Evolutionary conservation across 2,888 invertebrate species (phyloP).

Genomic region (Tetanocera ferruginea): DNA sequence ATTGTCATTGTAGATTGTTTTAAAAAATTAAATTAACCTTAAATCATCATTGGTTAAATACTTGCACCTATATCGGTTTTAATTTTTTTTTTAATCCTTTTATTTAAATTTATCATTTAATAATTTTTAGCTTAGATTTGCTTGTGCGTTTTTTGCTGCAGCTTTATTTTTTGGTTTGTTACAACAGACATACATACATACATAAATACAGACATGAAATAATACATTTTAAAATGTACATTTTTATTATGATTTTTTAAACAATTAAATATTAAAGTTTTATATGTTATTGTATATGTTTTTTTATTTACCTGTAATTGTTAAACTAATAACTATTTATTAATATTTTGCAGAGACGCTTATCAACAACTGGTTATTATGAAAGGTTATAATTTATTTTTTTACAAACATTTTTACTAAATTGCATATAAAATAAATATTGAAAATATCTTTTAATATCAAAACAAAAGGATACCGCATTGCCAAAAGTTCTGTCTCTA

Average conservation of each 20-base stretch:
- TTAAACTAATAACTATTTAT: slow-evolving; percentile 66
- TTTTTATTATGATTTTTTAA: too few relatives aligned
- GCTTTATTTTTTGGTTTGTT: background rate
- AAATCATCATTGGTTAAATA: too few relatives aligned
- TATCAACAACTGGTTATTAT: slow-evolving; percentile 70
- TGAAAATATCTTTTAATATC: slow-evolving; percentile 13
- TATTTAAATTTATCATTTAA: background rate
- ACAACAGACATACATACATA: too few relatives aligned
- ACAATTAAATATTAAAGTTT: slow-evolving; percentile 7
- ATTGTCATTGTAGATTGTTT: too few relatives aligned
- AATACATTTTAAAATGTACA: too few relatives aligned
- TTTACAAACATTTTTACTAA: slow-evolving; percentile 48
- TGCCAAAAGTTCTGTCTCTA: slow-evolving; percentile 58
- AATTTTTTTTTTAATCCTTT: background rate
- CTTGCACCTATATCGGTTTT: too few relatives aligned
- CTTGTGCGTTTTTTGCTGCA: background rate
- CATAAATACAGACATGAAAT: too few relatives aligned
- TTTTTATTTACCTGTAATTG: slow-evolving; percentile 48
- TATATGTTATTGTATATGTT: slow-evolving; percentile 21
- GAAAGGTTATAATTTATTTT: slow-evolving; percentile 70
- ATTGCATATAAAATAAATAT: slow-evolving; percentile 32
- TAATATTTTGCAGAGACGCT: slow-evolving; percentile 70
- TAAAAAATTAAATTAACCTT: too few relatives aligned
- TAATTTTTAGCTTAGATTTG: background rate
- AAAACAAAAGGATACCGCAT: slow-evolving; percentile 38